Conservation (phyloP, 2,113 vertebrate species). For the Syrmaticus mikado region DNA sequence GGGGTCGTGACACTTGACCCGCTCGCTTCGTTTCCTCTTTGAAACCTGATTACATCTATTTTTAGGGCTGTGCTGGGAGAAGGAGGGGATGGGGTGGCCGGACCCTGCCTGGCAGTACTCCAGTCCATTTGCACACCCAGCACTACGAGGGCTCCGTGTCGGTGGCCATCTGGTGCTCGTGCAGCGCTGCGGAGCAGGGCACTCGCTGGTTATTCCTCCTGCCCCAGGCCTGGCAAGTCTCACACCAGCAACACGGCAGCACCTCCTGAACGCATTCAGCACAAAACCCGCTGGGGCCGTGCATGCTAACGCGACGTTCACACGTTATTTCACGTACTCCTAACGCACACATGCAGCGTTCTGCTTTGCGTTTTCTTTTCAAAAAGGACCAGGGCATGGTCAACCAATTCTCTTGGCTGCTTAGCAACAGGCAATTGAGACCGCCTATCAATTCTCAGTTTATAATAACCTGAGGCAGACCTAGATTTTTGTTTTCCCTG, state of each 20-base stretch:
- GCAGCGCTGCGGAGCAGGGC: neutral
- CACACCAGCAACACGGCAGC: neutral
- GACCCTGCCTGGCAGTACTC: neutral
- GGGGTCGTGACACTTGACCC: constrained; percentile 63
- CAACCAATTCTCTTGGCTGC: constrained; percentile 65
- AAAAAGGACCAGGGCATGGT: constrained; percentile 22
- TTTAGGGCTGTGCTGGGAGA: constrained; percentile 33
- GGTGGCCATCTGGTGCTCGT: neutral
- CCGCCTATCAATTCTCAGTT: constrained; percentile 70
- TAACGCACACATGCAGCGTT: neutral
- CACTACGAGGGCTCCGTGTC: neutral
- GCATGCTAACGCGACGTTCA: neutral
- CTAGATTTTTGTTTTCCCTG: constrained; percentile 73
- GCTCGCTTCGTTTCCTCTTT: constrained; percentile 67
- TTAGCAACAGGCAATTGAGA: constrained; percentile 71
- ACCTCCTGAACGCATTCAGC: neutral
- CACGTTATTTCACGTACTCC: neutral
- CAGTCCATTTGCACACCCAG: neutral
- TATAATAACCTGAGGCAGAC: constrained; percentile 73
- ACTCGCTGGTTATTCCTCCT: neutral
- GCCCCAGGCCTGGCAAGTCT: neutral
- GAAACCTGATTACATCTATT: constrained; percentile 72
- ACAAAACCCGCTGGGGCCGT: neutral
- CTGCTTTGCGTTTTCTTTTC: neutral
- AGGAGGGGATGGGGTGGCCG: constrained; percentile 17